These are phyloP conservation scores for Pseudocheirus occidentalis DNA, from an alignment of 2,797 vertebrate genomes.

Conservation along the genomic window DNA sequence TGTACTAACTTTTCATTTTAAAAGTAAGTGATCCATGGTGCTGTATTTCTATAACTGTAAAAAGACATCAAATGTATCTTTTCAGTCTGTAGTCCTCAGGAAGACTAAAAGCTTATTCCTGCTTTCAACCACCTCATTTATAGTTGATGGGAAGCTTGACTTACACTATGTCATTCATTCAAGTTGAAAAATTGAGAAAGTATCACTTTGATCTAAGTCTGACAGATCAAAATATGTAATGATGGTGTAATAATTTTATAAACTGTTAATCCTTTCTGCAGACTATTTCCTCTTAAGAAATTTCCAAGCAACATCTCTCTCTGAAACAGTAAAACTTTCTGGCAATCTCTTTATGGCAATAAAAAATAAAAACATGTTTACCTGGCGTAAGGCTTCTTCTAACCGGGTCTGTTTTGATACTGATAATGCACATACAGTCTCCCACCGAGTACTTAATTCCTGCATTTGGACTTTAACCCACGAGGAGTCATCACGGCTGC, in stretches of 20 bases:
- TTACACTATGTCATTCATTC: constrained; percentile 35
- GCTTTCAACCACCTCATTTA: constrained; percentile 78
- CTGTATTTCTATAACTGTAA: constrained; percentile 71
- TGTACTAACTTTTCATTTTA: constrained; percentile 72
- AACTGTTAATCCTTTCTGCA: not conserved
- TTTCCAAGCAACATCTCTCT: not conserved
- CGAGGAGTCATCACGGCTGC: constrained; percentile 94
- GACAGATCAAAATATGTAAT: constrained; percentile 33
- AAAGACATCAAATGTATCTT: constrained; percentile 61
- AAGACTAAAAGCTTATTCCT: constrained; percentile 63
- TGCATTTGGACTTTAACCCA: constrained; percentile 99
- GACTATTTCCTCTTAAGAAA: not conserved
- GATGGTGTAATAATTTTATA: not conserved
- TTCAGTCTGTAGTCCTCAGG: constrained; percentile 50
- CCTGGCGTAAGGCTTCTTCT: constrained; percentile 95
- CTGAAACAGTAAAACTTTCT: not conserved
- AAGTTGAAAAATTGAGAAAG: constrained; percentile 63
- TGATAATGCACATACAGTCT: constrained; percentile 95
- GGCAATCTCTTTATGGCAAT: not conserved
- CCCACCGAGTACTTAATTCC: constrained; percentile 96
- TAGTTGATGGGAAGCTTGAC: constrained; percentile 55
- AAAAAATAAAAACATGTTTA: constrained; percentile 51
- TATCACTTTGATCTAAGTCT: constrained; percentile 60
- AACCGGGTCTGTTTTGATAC: constrained; percentile 96
- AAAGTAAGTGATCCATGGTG: constrained; percentile 68